Evolutionary conservation across 1,140 invertebrate genomes (phyloP), one percentile per base, ranked within the genome.

Genomic region (Alviniconcha marisindica): DNA sequence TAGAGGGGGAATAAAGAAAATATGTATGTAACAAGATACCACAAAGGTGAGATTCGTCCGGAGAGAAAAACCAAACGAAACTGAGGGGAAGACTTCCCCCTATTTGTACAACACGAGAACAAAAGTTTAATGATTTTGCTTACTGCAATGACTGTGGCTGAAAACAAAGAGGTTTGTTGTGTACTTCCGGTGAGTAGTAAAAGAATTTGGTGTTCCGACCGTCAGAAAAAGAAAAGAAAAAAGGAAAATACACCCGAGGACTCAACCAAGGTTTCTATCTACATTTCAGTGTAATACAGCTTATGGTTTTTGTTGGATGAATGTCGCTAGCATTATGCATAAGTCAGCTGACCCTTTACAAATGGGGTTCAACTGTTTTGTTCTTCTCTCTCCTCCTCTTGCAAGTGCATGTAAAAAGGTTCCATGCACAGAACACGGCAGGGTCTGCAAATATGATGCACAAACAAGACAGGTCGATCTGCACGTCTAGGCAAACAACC

Each of bases 391-490:
- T 71, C 28, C 36, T 40, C 36, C 36, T 71, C 36, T 5, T 71
- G 3, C 7, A 1, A 40, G 36, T 76, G 42, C 42, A 76, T 31
- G 21, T 24, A 51, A 28, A 51, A 51, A 74, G 42, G 42, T 74
- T 42, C 5, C 36, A 76, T 80, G 56, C 78, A 42, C 63, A 40
- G 24, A 12, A 18, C 40, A 44, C 40, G 36, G 18, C 36, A 42
- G 60, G 78, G 28, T 24, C 78, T 66, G 78, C 78, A 80, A 66
- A 80, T 63, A 80, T 80, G 78, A 80, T 80, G 78, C 78, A 66
- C 36, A 44, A 44, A 66, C 78, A 80, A 80, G 78, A 80, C 40
- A 80, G 56, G 12, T 60, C 78, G 7, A 38, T n/a, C 51, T 60
- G 40, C 54, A 3, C 28, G 44, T 38, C 15, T 10, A 5, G n/a